Percentiles rank a stretch among this genome's conserved stretches.
phyloP scores from a whole-genome alignment of 2,888 invertebrate genomes.

The Cephonodes hylas region DNA sequence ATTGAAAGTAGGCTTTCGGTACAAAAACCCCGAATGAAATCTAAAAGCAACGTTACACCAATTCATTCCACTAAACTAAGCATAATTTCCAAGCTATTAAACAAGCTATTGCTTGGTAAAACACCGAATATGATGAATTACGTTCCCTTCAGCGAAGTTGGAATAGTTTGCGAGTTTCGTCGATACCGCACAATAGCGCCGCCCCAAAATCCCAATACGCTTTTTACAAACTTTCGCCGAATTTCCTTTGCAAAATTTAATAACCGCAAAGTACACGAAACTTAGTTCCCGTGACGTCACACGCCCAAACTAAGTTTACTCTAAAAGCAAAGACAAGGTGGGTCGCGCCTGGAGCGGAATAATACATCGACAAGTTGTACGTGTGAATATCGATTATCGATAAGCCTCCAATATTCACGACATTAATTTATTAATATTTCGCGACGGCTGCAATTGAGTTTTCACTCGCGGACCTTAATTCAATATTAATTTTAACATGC shows the following conservation, averaged over 20 bases:
- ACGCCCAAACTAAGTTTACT: constrained; percentile 49
- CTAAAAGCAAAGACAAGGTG: constrained; percentile 46
- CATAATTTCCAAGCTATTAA: neutral
- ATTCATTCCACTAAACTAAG: constrained; percentile 1
- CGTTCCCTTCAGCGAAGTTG: constrained; percentile 24
- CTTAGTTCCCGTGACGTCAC: constrained; percentile 37
- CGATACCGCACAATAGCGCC: constrained; percentile 18
- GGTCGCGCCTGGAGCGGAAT: constrained; percentile 33
- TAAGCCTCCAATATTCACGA: constrained; percentile 25
- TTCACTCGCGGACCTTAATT: constrained; percentile 16
- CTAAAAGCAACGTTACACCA: neutral
- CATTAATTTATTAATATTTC: constrained; percentile 40
- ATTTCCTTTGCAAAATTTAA: constrained; percentile 40
- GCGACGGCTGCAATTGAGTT: constrained; percentile 27
- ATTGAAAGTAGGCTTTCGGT: neutral
- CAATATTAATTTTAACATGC: constrained; percentile 8
- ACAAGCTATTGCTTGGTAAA: constrained; percentile 8
- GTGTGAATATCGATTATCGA: constrained; percentile 38
- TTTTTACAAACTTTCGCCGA: constrained; percentile 26
- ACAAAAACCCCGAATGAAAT: neutral
- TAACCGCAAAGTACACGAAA: constrained; percentile 38
- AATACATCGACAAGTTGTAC: constrained; percentile 43
- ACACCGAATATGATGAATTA: constrained; percentile 30
- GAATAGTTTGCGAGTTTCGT: constrained; percentile 23
- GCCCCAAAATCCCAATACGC: constrained; percentile 18